A percentile compares a stretch with the other conserved stretches of the same genome.
phyloP scores from a whole-genome alignment of 2,797 vertebrate genomes.

The Tachyglossus aculeatus region DNA sequence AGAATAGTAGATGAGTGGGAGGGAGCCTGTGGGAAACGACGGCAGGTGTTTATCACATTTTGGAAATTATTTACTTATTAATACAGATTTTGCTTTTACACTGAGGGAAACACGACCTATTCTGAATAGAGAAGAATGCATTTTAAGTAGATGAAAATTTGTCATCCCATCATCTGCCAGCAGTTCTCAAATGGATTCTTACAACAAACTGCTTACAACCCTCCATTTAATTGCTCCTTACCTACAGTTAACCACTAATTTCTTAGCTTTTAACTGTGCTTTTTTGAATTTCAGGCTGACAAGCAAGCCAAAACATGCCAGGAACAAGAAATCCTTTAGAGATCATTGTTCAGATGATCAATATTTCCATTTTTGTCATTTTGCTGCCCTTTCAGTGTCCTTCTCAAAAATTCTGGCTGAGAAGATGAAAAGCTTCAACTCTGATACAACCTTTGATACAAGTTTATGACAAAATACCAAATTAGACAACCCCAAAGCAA shows the following conservation, averaged over 20 bases:
- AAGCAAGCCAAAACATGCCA: not conserved
- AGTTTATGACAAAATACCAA: not conserved
- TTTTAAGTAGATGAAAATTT: slow-evolving; percentile 3
- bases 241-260: slow-evolving; percentile 15
- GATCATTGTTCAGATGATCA: not conserved
- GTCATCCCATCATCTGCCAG: not conserved
- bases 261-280: not conserved
- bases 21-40: too few species aligned
- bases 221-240: slow-evolving; percentile 37
- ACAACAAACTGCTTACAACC: slow-evolving; percentile 13
- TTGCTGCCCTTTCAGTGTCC: not conserved
- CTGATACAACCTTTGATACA: not conserved
- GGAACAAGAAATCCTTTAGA: not conserved
- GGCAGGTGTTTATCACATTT: not conserved
- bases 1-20: too few species aligned
- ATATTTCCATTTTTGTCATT: not conserved
- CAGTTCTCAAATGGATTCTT: slow-evolving; percentile 2
- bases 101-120: not conserved
- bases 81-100: not conserved
- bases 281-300: not conserved
- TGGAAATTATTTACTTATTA: too few species aligned
- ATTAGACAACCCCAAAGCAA: not conserved
- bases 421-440: not conserved
- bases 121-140: not conserved
- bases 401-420: slow-evolving; percentile 1